Evolutionary conservation across 35 echinoderm and acorn worm species (phyloP), one percentile per base, ranked within the genome.

Genomic region (Chiridota heheva): DNA sequence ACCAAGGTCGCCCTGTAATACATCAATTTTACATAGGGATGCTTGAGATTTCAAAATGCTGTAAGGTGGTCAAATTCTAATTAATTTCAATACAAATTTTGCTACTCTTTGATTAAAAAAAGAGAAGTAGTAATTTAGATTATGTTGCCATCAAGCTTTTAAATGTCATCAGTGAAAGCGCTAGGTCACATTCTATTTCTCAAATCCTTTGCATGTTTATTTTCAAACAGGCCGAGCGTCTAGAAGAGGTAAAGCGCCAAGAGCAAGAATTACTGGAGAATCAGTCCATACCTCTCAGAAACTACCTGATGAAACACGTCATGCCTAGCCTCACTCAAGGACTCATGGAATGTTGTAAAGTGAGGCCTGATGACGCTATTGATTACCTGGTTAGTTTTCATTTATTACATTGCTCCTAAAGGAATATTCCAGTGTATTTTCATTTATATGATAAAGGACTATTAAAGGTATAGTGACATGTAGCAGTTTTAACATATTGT

Each of bases 281-380:
- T 49, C 95, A 98, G 68, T 86, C 95, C 2, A 98, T 98, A 33
- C 95, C 88, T 13, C 75, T 98, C 35, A 90, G 95, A 31, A 98
- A 98, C 61, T 98, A 98, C 59, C 75, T 98, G 45, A 98, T 98
- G 95, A 98, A 92, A 65, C 88, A 98, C 72, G 95, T 98, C 71
- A 98, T 97, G 95, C 95, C 89, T 10, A 91, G 89, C 73, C 69
- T 98, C 7, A 98, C 95, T 20, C 95, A 98, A 55, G 95, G 95
- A 20, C 81, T 98, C 7, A 98, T 98, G 56, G 95, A 98, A 43
- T 92, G 95, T 80, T 98, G 95, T 65, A 98, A 92, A 84, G 95
- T 91, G 43, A 73, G 95, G 33, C 95, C 95, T 22, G 95, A 98
- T 82, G 95, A 98, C 89, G 95, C 95, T 44, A 98, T 98, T 65